phyloP scores from a whole-genome alignment of 1,140 invertebrate species.

The Palaemon carinicauda region DNA sequence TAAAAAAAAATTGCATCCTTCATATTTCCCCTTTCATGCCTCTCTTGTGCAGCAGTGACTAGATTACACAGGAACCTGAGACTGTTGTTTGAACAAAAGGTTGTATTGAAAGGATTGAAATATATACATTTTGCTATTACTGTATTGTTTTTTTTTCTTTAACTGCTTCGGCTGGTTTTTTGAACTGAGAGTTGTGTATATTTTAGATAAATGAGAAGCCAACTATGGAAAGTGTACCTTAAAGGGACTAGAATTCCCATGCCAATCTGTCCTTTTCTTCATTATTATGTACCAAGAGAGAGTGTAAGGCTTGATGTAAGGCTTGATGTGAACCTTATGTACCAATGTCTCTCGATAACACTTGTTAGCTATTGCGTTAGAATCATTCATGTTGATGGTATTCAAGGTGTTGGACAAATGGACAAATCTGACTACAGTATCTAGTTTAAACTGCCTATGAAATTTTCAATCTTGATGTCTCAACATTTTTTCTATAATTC shows the following conservation, averaged over 20 bases:
- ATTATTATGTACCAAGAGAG: constrained; percentile 56
- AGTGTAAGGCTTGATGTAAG: too few species aligned
- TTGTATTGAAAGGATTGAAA: constrained; percentile 39
- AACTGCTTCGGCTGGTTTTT: constrained; percentile 46
- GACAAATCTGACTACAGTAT: too few species aligned
- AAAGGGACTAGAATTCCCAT: constrained; percentile 34
- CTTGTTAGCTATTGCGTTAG: constrained; percentile 54
- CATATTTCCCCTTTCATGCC: constrained; percentile 24
- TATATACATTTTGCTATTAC: constrained; percentile 46
- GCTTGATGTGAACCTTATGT: constrained; percentile 52
- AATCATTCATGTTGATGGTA: constrained; percentile 55
- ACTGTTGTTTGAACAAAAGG: constrained; percentile 36
- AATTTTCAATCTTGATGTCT: too few species aligned
- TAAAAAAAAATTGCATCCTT: constrained; percentile 44
- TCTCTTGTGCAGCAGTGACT: neutral
- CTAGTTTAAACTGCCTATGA: too few species aligned
- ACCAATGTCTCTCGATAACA: constrained; percentile 53
- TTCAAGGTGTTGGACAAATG: constrained; percentile 55
- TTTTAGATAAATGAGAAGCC: constrained; percentile 31
- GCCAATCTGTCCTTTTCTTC: constrained; percentile 52
- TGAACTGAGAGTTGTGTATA: constrained; percentile 49
- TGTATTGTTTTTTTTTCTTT: constrained; percentile 42
- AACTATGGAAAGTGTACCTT: constrained; percentile 38
- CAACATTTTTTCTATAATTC: too few species aligned
- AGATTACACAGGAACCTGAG: constrained; percentile 45